Base-by-base conservation (phyloP, 1,140 invertebrate genomes). In the Drosophila subpulchrella region DNA sequence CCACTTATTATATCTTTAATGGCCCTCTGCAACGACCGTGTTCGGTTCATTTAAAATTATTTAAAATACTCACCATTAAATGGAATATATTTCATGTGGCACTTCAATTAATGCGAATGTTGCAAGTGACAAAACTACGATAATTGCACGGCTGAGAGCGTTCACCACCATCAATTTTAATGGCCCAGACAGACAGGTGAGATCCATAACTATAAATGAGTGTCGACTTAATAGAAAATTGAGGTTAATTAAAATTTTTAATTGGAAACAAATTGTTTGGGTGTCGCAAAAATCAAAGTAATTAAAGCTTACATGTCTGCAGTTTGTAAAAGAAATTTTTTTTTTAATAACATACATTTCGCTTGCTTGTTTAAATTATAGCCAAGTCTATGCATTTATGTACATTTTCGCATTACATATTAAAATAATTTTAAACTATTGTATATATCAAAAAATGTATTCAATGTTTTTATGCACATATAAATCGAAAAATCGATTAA, bases 21-120 rank as follows among this genome's bases (percentile, higher is more conserved):
- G 73, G 73, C 62, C 27, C 53, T 54, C 54, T 12, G 73, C 27
- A 50, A 72, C 32, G 68, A 38, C 42, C 44, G 32, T 32, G 27
- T n/a, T 71, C 68, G 66, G 66, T 72, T 72, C 68, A 76, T 76
- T 76, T 76, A 76, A 76, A 76, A 67, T 76, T 75, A 58, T 76
- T 76, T 76, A 55, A 76, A 76, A 76, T 67, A 48, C 61, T 71
- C 30, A 12, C 51, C 67, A 71, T 71, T 71, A 71, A 71, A 70
- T 71, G 67, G 51, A 36, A 57, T 70, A 71, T 71, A 71, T 71
- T 58, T 71, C 30, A 71, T 71, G 66, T 48, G 66, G 67, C 72
- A 67, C 72, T 67, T 76, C 62, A 75, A 76, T 76, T 76, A 76
- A 75, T 76, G 61, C 55, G 62, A 67, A 57, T 67, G 72, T 59